Conservation (phyloP, 2,888 invertebrate species). For the Ectemnius continuus region DNA sequence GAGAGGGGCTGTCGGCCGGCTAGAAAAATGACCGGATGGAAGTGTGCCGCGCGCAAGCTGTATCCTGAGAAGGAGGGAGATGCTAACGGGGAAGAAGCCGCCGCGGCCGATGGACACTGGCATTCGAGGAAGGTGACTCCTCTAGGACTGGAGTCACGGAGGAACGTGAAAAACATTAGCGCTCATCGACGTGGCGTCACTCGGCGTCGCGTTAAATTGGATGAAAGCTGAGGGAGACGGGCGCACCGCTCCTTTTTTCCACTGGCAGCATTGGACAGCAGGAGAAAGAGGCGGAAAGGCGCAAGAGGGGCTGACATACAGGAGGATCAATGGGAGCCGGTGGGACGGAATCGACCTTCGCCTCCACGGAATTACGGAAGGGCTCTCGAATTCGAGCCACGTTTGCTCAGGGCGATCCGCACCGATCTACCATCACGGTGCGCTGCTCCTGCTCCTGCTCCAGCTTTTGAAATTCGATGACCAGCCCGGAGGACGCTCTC, state of each 20-base stretch:
- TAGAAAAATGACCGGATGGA: conserved; percentile 36
- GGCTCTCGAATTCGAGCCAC: conserved; percentile 44
- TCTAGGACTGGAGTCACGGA: conserved; percentile 18
- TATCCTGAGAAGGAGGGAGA: conserved; percentile 31
- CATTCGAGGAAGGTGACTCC: conserved; percentile 10
- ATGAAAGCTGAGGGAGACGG: neutral
- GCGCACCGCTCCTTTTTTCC: conserved; percentile 4
- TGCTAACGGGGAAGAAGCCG: conserved; percentile 29
- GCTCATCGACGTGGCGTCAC: conserved; percentile 1
- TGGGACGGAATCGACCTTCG: conserved; percentile 15
- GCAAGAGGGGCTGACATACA: conserved; percentile 6
- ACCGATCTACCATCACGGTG: neutral
- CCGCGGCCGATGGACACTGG: conserved; percentile 17
- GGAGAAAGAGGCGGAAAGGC: neutral
- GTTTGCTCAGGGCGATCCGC: conserved; percentile 21
- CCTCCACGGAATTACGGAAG: conserved; percentile 27
- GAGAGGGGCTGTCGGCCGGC: conserved; percentile 16
- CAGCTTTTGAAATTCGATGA: conserved; percentile 22
- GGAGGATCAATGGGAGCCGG: conserved; percentile 18
- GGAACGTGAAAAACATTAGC: conserved; percentile 4
- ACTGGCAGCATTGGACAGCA: conserved; percentile 21
- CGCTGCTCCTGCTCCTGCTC: neutral
- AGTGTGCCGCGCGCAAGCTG: conserved; percentile 42
- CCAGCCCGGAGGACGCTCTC: conserved; percentile 9
- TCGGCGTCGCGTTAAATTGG: conserved; percentile 7